A percentile compares a stretch with the other conserved stretches of the same genome.
Conservation (phyloP, 2,888 invertebrate species). For the Papilio protenor region DNA sequence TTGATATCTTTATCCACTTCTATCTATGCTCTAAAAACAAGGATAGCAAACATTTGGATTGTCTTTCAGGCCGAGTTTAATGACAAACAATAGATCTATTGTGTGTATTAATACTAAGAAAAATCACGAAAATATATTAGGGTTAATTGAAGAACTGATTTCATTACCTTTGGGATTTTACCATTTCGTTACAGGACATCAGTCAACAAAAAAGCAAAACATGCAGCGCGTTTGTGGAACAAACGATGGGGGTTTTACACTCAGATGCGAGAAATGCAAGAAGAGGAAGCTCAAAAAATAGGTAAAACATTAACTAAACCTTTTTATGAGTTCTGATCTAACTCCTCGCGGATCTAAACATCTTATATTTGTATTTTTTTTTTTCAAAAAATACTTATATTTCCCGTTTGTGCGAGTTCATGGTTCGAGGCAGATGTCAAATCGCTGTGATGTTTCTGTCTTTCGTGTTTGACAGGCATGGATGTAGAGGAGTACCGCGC, state of each 20-base stretch:
- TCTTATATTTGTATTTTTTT: neutral
- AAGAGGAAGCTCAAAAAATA: slow-evolving; percentile 72
- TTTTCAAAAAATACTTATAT: neutral
- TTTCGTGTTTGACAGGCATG: slow-evolving; percentile 60
- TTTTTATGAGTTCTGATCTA: neutral
- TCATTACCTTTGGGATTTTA: neutral
- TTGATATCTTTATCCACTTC: neutral
- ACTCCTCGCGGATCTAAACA: neutral
- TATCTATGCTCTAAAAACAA: slow-evolving; percentile 5
- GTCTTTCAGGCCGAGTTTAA: neutral
- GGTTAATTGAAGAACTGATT: neutral
- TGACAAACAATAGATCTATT: neutral
- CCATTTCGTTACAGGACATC: slow-evolving; percentile 56
- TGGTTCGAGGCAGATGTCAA: neutral
- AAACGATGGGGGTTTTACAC: slow-evolving; percentile 74
- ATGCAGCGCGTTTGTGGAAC: slow-evolving; percentile 72
- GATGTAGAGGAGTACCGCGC: slow-evolving; percentile 69
- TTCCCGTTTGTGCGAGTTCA: neutral
- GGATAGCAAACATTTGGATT: neutral
- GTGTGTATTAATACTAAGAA: too few species aligned
- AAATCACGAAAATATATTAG: neutral
- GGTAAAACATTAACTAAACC: slow-evolving; percentile 54
- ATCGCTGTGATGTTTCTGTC: neutral
- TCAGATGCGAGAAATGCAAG: slow-evolving; percentile 66
- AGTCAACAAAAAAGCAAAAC: slow-evolving; percentile 66